Percentiles rank a stretch among this genome's conserved stretches.
These are phyloP conservation scores for Zosterops hypoxanthus DNA, from an alignment of 2,113 vertebrate species.

Conservation along the genomic window DNA sequence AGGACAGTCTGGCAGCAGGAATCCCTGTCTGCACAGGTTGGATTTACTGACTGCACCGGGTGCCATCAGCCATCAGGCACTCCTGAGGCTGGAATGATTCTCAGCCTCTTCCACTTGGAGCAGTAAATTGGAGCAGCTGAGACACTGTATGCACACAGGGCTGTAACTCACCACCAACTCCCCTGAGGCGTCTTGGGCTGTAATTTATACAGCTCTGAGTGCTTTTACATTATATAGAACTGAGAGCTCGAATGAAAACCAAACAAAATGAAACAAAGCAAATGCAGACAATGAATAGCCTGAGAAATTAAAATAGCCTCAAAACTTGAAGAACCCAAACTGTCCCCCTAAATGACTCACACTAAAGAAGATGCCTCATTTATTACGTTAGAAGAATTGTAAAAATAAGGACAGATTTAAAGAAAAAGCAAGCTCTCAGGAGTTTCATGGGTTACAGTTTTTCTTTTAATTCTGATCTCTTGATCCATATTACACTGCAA, in stretches of 20 bases:
- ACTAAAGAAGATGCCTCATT: not conserved
- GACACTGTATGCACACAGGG: not conserved
- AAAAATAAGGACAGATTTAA: not conserved
- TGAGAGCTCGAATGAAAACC: constrained; percentile 37
- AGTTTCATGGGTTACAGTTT: not conserved
- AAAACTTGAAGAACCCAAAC: constrained; percentile 42
- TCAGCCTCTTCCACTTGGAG: constrained; percentile 21
- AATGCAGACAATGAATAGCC: constrained; percentile 59
- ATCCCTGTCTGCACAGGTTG: not conserved
- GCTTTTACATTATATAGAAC: constrained; percentile 46
- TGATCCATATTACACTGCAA: not conserved
- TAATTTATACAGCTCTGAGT: constrained; percentile 51
- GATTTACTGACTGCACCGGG: not conserved
- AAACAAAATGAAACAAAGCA: constrained; percentile 54
- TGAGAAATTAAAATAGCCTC: constrained; percentile 53
- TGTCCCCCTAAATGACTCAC: constrained; percentile 12
- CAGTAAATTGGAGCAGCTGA: constrained; percentile 1
- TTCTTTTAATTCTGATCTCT: not conserved
- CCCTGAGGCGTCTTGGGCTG: constrained; percentile 4
- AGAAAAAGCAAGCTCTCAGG: not conserved
- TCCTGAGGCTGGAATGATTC: constrained; percentile 1
- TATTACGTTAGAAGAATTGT: not conserved
- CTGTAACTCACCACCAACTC: constrained; percentile 21
- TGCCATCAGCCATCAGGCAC: not conserved
- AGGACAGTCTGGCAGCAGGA: not conserved